Evolutionary conservation across 1,140 invertebrate species (phyloP).

Genomic region (Eriocheir sinensis): DNA sequence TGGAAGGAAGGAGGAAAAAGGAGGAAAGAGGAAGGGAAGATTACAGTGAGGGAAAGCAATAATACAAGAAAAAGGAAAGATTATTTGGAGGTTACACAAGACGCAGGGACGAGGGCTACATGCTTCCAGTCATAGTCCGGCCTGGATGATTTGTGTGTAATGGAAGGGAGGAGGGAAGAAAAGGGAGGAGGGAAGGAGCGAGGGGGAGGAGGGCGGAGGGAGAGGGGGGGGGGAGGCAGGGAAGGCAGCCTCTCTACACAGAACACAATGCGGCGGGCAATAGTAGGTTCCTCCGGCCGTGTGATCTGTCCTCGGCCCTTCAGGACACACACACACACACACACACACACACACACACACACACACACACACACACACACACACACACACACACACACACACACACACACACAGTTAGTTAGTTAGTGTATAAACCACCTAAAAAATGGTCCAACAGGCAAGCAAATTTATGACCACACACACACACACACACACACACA

Average conservation of each 20-base stretch:
- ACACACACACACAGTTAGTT: too few relatives aligned
- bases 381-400: background rate
- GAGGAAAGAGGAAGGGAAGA: too few relatives aligned
- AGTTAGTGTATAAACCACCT: too few relatives aligned
- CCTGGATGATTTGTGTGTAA: background rate
- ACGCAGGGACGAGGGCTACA: too few relatives aligned
- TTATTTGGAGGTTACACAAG: too few relatives aligned
- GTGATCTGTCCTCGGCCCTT: background rate
- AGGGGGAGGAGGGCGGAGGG: too few relatives aligned
- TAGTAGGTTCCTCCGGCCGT: constrained; percentile 7
- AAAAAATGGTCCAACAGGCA: too few relatives aligned
- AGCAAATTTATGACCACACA: background rate
- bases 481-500: background rate
- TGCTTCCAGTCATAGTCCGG: background rate
- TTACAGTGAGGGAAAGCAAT: too few relatives aligned
- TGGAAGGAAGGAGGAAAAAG: too few relatives aligned
- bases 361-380: constrained; percentile 22
- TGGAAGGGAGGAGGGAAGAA: background rate
- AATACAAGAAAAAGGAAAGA: too few relatives aligned
- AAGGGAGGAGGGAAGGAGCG: too few relatives aligned
- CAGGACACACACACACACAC: background rate
- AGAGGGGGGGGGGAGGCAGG: background rate
- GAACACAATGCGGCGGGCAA: background rate
- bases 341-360: constrained; percentile 1
- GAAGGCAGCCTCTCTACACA: background rate